phyloP scores from a whole-genome alignment of 2,113 vertebrate species.

The Dasypus novemcinctus region DNA sequence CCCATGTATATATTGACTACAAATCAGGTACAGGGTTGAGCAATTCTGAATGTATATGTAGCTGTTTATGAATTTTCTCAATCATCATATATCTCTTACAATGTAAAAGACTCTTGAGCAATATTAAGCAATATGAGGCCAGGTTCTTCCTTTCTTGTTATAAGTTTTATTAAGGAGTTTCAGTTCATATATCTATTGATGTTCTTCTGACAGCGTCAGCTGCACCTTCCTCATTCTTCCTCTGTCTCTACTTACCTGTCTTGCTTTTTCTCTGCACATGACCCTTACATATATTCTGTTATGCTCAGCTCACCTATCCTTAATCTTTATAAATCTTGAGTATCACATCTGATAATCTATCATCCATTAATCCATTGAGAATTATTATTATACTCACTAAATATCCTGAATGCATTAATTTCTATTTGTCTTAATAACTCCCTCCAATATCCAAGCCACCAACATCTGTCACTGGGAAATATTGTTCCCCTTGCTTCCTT shows the following conservation, averaged over 20 bases:
- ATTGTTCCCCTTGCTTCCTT: not conserved
- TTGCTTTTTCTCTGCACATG: not conserved
- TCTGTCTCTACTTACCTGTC: not conserved
- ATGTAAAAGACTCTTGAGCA: not conserved
- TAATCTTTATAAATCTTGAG: not conserved
- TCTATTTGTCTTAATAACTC: not conserved
- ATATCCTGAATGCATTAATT: not conserved
- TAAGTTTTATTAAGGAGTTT: not conserved
- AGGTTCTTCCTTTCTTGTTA: not conserved
- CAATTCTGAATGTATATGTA: not conserved
- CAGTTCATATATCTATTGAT: not conserved
- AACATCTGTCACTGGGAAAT: not conserved
- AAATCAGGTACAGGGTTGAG: not conserved
- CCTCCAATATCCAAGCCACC: not conserved
- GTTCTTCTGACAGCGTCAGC: not conserved
- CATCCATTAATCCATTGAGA: not conserved
- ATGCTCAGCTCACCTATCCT: not conserved
- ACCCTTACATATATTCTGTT: not conserved
- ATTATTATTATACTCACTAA: not conserved
- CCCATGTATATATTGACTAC: not conserved
- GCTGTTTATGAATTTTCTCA: not conserved
- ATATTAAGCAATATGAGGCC: not conserved
- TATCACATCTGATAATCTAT: conserved; percentile 7
- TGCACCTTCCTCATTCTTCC: not conserved
- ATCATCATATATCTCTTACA: not conserved